These are phyloP conservation scores for Thymelicus sylvestris DNA, from an alignment of 2,888 invertebrate genomes.

Conservation along the genomic window DNA sequence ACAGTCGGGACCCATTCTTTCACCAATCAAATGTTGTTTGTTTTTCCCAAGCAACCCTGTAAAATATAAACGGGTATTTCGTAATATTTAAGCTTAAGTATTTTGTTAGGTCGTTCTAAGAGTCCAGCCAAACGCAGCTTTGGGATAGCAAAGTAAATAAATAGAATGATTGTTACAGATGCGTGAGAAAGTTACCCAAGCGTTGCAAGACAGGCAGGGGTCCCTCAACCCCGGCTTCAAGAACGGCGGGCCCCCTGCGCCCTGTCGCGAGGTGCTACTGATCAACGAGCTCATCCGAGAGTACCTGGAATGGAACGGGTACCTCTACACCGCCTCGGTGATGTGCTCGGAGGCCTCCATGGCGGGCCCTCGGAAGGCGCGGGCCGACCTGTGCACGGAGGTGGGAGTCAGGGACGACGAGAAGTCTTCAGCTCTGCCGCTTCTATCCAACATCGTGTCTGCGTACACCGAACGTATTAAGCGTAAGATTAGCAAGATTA, in stretches of 20 bases:
- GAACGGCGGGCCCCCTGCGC: constrained; percentile 55
- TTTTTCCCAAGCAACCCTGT: too few species aligned
- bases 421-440: constrained; percentile 76
- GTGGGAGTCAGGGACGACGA: constrained; percentile 83
- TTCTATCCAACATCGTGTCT: constrained; percentile 81
- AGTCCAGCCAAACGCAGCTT: too few species aligned
- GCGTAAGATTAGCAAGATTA: constrained; percentile 70
- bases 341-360: constrained; percentile 78
- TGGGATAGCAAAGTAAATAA: background rate
- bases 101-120: too few species aligned
- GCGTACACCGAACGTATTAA: constrained; percentile 80
- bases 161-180: constrained; percentile 53
- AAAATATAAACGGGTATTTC: too few species aligned
- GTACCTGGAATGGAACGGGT: constrained; percentile 89
- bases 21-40: too few species aligned
- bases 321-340: constrained; percentile 85
- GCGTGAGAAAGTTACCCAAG: constrained; percentile 69
- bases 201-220: constrained; percentile 62
- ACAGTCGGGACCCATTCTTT: too few species aligned
- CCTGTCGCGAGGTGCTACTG: constrained; percentile 70
- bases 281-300: constrained; percentile 88
- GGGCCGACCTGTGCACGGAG: constrained; percentile 65
- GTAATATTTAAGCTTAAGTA: too few species aligned
- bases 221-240: constrained; percentile 47
- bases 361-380: constrained; percentile 57